phyloP scores from a whole-genome alignment of 2,888 invertebrate species.

The Hyalella azteca region DNA sequence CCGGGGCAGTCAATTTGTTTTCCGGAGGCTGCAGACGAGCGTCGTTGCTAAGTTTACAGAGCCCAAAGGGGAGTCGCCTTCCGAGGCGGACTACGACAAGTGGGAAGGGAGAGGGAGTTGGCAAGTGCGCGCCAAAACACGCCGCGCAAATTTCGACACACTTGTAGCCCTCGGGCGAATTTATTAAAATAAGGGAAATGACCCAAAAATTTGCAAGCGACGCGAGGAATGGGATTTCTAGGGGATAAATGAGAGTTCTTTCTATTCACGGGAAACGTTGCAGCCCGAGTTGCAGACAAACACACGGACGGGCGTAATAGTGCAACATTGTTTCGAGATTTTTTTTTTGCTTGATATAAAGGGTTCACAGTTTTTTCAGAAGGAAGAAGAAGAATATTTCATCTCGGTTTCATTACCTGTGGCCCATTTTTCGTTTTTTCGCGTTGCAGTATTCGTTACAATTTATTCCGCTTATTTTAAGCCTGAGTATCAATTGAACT shows the following conservation, averaged over 20 bases:
- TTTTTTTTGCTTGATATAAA: no score
- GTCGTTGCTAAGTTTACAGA: constrained; percentile 24
- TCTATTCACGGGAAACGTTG: no score
- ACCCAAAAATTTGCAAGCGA: not conserved
- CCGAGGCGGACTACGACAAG: not conserved
- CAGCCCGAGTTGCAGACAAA: no score
- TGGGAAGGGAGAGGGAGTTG: constrained; percentile 3
- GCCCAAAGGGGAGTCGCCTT: not conserved
- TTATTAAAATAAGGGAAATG: constrained; percentile 21
- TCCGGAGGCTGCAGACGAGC: constrained; percentile 37
- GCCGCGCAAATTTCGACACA: constrained; percentile 10
- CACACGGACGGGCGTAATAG: no score
- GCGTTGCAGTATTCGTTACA: no score
- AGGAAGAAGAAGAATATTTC: no score
- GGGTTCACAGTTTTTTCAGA: no score
- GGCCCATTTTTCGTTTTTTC: no score
- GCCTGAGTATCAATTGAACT: no score
- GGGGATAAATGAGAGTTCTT: not conserved
- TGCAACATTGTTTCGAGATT: no score
- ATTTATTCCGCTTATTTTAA: no score
- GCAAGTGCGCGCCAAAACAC: constrained; percentile 19
- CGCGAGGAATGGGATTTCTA: not conserved
- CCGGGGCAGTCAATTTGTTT: constrained; percentile 36
- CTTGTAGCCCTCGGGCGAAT: not conserved
- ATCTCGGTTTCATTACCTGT: no score